phyloP scores from a whole-genome alignment of 2,797 vertebrate species.

The Ctenopoma kingsleyae region DNA sequence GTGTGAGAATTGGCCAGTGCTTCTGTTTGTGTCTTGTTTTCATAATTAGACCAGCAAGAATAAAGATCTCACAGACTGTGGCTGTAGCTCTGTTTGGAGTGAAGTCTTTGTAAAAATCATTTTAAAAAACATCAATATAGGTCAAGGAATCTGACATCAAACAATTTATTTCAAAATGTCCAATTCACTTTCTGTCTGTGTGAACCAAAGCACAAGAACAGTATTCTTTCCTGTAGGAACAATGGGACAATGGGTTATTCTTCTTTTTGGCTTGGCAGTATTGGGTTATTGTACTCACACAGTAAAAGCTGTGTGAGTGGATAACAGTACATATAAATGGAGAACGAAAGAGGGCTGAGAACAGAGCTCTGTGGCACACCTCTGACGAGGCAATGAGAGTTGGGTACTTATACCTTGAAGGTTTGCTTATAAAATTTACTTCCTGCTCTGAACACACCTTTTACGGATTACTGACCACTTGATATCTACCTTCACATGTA shows the following conservation, averaged over 20 bases:
- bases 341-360: too few species aligned
- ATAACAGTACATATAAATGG: too few species aligned
- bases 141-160: not conserved
- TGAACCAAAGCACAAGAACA: not conserved
- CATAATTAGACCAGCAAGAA: conserved; percentile 12
- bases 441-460: too few species aligned
- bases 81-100: not conserved
- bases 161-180: not conserved
- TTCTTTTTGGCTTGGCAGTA: conserved; percentile 5
- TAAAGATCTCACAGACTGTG: conserved; percentile 21
- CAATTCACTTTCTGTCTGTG: not conserved
- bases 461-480: too few species aligned
- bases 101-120: not conserved
- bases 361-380: too few species aligned
- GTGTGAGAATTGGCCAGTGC: conserved; percentile 68
- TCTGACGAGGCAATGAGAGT: too few species aligned
- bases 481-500: not conserved
- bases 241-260: conserved; percentile 1
- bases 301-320: too few species aligned
- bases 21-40: conserved; percentile 31
- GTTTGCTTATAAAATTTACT: too few species aligned
- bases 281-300: too few species aligned
- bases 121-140: not conserved
- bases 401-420: too few species aligned
- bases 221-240: not conserved